These are phyloP conservation scores for Sciurus vulgaris DNA, from an alignment of 2,797 vertebrate genomes.

Conservation along the genomic window DNA sequence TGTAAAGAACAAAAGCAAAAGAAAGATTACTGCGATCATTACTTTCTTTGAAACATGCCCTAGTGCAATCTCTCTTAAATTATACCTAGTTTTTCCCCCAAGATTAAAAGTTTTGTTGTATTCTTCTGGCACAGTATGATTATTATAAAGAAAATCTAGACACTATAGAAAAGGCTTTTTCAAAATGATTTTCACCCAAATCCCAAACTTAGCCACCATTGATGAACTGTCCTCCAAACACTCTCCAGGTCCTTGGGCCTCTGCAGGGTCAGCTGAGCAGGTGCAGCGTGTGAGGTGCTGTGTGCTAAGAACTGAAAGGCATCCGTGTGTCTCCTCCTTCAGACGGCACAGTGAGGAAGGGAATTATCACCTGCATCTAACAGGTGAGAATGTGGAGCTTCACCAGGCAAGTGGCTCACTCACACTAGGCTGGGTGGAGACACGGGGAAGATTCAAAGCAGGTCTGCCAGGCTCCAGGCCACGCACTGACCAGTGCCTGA, in stretches of 20 bases:
- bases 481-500: no score
- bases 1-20: constrained; percentile 5
- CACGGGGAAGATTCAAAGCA: not conserved
- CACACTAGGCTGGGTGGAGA: no score
- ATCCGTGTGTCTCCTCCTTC: not conserved
- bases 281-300: not conserved
- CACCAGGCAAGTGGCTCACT: not conserved
- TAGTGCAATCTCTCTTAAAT: not conserved
- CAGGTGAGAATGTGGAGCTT: not conserved
- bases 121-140: not conserved
- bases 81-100: not conserved
- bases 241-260: not conserved
- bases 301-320: not conserved
- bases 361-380: not conserved
- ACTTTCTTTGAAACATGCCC: not conserved
- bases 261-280: no score
- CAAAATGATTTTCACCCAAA: not conserved
- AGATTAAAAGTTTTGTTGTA: not conserved
- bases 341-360: not conserved
- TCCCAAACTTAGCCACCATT: not conserved
- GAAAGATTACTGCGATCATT: not conserved
- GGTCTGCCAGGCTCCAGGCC: not conserved
- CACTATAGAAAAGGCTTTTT: not conserved
- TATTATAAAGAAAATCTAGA: not conserved
- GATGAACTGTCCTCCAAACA: not conserved